phyloP scores from a whole-genome alignment of 1,140 invertebrate species.

The Aphelinus certus region DNA sequence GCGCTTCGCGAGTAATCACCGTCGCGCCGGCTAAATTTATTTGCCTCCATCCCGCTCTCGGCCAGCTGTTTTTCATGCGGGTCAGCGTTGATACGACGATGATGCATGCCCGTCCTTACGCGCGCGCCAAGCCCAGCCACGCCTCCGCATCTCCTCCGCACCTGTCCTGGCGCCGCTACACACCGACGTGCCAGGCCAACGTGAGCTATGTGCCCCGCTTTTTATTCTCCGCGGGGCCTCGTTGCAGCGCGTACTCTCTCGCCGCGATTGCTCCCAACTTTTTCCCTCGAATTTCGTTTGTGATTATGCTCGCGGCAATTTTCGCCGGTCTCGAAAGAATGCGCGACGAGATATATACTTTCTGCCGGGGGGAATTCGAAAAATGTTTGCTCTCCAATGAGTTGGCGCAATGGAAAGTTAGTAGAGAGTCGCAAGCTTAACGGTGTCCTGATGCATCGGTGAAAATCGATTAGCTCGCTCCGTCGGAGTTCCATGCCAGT shows the following conservation, averaged over 20 bases:
- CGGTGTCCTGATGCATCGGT: too few species aligned
- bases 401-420: too few species aligned
- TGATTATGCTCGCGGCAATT: background rate
- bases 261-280: too few species aligned
- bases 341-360: conserved; percentile 10
- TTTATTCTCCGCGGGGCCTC: too few species aligned
- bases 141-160: conserved; percentile 13
- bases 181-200: background rate
- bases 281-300: too few species aligned
- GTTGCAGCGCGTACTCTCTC: too few species aligned
- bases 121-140: background rate
- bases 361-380: background rate
- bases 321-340: background rate
- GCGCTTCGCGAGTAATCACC: background rate
- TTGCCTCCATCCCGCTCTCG: background rate
- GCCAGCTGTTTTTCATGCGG: background rate
- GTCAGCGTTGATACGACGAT: conserved; percentile 7
- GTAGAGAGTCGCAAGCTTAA: too few species aligned
- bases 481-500: too few species aligned
- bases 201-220: too few species aligned
- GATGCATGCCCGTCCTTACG: conserved; percentile 17
- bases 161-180: conserved; percentile 10
- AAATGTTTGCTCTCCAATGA: too few species aligned
- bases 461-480: too few species aligned
- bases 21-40: conserved; percentile 4